A percentile compares a stretch with the other conserved stretches of the same genome.
phyloP scores from a whole-genome alignment of 1,140 invertebrate species.

The Battus philenor region DNA sequence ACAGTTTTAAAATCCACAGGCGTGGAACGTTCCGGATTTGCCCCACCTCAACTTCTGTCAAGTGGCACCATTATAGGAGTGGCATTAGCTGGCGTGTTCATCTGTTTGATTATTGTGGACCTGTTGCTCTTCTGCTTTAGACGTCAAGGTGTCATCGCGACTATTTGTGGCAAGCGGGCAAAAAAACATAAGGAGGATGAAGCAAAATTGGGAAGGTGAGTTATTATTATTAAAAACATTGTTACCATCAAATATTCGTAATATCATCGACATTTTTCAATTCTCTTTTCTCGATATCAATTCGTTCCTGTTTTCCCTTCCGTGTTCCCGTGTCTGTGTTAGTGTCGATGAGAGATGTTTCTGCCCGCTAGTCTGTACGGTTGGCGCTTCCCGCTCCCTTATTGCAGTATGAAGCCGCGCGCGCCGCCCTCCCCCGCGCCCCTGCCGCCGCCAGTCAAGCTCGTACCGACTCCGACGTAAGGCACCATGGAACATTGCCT shows the following conservation, averaged over 20 bases:
- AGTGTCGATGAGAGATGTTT: constrained; percentile 75
- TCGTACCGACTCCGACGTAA: constrained; percentile 82
- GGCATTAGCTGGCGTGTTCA: constrained; percentile 82
- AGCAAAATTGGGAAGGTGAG: constrained; percentile 87
- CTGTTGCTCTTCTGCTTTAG: constrained; percentile 84
- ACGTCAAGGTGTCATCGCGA: constrained; percentile 82
- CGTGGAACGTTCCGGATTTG: constrained; percentile 74
- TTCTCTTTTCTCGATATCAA: constrained; percentile 11
- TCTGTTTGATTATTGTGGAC: constrained; percentile 87
- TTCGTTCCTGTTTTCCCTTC: constrained; percentile 23
- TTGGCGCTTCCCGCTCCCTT: constrained; percentile 94
- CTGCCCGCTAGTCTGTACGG: constrained; percentile 89
- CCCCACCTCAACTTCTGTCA: constrained; percentile 78
- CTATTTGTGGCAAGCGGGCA: constrained; percentile 80
- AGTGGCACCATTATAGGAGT: constrained; percentile 87
- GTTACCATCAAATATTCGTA: constrained; percentile 23
- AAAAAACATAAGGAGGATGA: constrained; percentile 86
- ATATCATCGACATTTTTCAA: constrained; percentile 46
- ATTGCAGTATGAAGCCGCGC: constrained; percentile 89
- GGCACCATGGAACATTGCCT: constrained; percentile 53
- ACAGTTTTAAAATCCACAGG: constrained; percentile 62
- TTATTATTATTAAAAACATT: too few species aligned
- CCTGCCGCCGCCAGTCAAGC: constrained; percentile 83
- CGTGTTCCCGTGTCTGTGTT: constrained; percentile 35
- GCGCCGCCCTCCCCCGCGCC: constrained; percentile 85